A percentile compares a stretch with the other conserved stretches of the same genome.
Conservation (phyloP, 2,888 invertebrate species). For the Chaetoderma sp. region DNA sequence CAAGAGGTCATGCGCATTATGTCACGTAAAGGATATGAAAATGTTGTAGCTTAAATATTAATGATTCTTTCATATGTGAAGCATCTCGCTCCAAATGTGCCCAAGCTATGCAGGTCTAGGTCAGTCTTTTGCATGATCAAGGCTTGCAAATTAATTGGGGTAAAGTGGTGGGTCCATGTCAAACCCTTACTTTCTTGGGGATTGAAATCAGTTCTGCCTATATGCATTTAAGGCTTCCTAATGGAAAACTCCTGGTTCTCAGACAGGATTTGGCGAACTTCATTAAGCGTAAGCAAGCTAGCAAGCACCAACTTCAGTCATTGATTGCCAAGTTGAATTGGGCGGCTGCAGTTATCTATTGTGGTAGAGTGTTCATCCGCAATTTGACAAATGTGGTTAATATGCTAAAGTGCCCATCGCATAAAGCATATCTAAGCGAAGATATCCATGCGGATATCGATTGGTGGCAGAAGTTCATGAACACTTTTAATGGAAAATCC, state of each 20-base stretch:
- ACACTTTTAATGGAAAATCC: conserved; percentile 21
- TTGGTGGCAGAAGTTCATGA: conserved; percentile 19
- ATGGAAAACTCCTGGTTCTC: neutral
- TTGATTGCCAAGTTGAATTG: too few relatives aligned
- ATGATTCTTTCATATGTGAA: too few relatives aligned
- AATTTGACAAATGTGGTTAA: too few relatives aligned
- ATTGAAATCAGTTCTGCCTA: neutral
- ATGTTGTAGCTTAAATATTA: too few relatives aligned
- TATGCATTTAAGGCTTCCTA: neutral
- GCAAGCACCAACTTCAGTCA: neutral
- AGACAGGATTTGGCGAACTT: neutral
- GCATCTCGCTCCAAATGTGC: too few relatives aligned
- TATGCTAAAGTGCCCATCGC: conserved; percentile 3
- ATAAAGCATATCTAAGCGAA: neutral
- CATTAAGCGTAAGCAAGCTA: neutral
- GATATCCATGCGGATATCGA: conserved; percentile 5
- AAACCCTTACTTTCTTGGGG: neutral
- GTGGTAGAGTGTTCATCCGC: too few relatives aligned
- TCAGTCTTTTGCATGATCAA: neutral
- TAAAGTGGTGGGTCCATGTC: neutral
- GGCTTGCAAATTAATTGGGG: neutral
- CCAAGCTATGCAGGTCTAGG: neutral
- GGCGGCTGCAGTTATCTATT: too few relatives aligned
- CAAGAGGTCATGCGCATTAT: too few relatives aligned
- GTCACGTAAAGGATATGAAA: too few relatives aligned